These are phyloP conservation scores for Rhea pennata DNA, from an alignment of 2,113 vertebrate genomes.

Conservation along the genomic window DNA sequence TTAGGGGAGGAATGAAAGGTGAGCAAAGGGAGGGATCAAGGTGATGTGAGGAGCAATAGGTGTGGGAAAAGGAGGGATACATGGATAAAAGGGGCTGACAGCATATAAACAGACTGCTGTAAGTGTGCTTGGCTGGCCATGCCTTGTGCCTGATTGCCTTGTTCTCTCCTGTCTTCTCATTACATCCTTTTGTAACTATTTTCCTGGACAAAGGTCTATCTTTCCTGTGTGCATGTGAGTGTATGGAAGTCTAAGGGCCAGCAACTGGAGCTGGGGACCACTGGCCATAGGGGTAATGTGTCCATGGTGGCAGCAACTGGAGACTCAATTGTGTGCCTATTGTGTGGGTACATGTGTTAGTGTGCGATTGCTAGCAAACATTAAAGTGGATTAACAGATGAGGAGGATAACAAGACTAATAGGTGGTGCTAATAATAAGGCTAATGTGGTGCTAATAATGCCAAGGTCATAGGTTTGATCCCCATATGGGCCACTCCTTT, in stretches of 20 bases:
- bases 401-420: not conserved
- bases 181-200: not conserved
- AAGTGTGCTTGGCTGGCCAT: not conserved
- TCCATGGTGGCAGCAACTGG: accelerated
- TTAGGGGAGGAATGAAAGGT: not conserved
- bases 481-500: no score
- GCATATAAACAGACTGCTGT: not conserved
- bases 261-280: not conserved
- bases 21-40: not conserved
- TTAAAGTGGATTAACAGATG: not conserved
- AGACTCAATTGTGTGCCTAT: not conserved
- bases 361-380: not conserved
- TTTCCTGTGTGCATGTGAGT: accelerated
- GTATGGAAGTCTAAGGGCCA: not conserved
- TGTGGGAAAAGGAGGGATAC: not conserved
- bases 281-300: accelerated
- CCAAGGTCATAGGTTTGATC: no score
- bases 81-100: not conserved
- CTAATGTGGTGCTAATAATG: no score
- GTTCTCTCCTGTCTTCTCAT: not conserved
- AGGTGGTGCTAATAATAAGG: no score
- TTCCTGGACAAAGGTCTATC: not conserved
- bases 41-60: not conserved
- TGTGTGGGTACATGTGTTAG: not conserved
- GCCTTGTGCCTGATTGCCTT: accelerated